Percentiles rank a stretch among this genome's conserved stretches.
Conservation (phyloP, 2,113 vertebrate genomes). For the Mirounga angustirostris region DNA sequence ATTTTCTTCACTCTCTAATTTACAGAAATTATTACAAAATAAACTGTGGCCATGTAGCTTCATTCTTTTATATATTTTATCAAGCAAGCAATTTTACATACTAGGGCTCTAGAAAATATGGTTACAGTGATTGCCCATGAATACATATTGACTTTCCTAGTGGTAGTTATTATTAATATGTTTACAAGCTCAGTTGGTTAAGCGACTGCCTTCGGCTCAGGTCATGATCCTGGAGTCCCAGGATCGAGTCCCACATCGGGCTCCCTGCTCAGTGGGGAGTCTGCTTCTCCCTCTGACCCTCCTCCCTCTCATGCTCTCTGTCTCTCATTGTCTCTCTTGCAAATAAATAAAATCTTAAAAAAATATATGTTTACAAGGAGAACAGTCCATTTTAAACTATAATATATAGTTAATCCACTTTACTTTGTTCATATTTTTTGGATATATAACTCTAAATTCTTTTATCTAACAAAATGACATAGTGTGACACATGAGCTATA, state of each 20-base stretch:
- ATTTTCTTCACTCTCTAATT: neutral
- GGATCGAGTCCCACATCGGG: no score
- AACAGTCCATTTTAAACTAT: neutral
- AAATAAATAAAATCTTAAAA: no score
- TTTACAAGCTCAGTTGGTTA: neutral
- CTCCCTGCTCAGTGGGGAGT: no score
- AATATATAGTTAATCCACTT: neutral
- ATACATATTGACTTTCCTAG: neutral
- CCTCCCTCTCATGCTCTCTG: no score
- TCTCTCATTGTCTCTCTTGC: no score
- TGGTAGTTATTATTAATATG: neutral
- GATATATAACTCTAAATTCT: neutral
- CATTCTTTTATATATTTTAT: neutral
- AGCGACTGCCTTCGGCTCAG: no score
- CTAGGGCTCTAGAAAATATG: neutral
- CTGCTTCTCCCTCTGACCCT: no score
- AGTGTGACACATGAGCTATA: neutral
- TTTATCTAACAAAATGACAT: constrained; percentile 4
- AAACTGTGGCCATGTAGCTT: neutral
- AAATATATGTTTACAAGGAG: neutral
- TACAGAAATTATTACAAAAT: neutral
- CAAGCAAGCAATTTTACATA: neutral
- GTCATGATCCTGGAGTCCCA: no score
- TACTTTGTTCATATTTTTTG: neutral
- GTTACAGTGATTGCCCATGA: neutral